Percentiles rank a stretch among this genome's conserved stretches.
phyloP scores from a whole-genome alignment of 1,140 invertebrate genomes.

The Triops longicaudatus region DNA sequence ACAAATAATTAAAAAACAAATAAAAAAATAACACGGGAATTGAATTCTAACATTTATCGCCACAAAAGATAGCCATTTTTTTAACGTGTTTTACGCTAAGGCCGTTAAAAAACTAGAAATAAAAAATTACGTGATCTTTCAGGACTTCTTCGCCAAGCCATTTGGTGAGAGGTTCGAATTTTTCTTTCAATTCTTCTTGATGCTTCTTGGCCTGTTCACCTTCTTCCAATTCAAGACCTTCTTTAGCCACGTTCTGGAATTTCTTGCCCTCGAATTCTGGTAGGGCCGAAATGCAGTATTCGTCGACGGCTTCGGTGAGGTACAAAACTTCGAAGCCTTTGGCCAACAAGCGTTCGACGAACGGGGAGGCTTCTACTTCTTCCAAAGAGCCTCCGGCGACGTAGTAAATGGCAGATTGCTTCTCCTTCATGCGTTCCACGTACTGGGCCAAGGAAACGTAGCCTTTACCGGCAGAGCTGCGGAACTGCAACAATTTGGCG shows the following conservation, averaged over 20 bases:
- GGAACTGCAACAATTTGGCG: conserved; percentile 88
- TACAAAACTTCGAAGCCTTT: conserved; percentile 96
- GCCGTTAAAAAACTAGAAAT: conserved; percentile 23
- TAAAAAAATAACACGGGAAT: too few species aligned
- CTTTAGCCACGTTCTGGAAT: conserved; percentile 99
- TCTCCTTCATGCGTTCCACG: conserved; percentile 92
- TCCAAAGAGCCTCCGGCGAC: conserved; percentile 79
- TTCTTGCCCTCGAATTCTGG: conserved; percentile 99
- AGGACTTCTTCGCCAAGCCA: conserved; percentile 83
- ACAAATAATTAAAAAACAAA: conserved; percentile 25
- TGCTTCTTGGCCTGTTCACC: conserved; percentile 72
- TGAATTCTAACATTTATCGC: too few species aligned
- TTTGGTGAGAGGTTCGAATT: conserved; percentile 81
- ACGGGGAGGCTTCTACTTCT: conserved; percentile 90
- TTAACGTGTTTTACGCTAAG: too few species aligned
- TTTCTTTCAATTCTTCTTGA: conserved; percentile 65
- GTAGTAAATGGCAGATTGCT: conserved; percentile 93
- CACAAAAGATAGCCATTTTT: too few species aligned
- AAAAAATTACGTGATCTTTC: conserved; percentile 59
- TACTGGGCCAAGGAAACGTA: conserved; percentile 79
- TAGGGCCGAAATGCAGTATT: conserved; percentile 91
- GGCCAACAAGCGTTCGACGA: conserved; percentile 85
- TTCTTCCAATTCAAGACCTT: conserved; percentile 82
- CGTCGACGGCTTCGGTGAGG: conserved; percentile 93
- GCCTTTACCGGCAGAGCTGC: conserved; percentile 63